phyloP scores from a whole-genome alignment of 2,113 vertebrate species.

The Bathybates hornii region DNA sequence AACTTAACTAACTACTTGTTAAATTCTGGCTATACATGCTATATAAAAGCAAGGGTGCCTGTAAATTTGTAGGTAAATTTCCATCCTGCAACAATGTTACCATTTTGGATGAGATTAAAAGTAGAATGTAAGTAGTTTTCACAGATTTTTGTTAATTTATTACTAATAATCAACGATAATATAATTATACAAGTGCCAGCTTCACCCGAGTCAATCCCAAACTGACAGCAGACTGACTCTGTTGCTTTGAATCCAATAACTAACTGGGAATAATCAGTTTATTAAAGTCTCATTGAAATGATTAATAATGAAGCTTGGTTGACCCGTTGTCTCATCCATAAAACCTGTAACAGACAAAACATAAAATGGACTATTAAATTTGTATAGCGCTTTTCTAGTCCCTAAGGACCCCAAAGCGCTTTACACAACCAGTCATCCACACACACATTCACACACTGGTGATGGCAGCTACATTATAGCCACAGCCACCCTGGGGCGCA shows the following conservation, averaged over 20 bases:
- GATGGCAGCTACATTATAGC: no score
- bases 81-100: background rate
- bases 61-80: background rate
- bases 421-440: no score
- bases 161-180: background rate
- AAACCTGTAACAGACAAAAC: background rate
- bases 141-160: background rate
- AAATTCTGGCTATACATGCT: background rate
- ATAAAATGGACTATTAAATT: background rate
- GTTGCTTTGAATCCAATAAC: background rate
- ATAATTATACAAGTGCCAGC: background rate
- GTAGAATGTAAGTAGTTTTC: background rate
- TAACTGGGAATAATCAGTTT: accelerated
- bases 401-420: no score
- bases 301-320: background rate
- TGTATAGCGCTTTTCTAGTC: no score
- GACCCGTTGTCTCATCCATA: accelerated
- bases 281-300: background rate
- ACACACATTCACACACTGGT: no score
- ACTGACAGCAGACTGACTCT: background rate
- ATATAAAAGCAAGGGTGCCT: background rate
- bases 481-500: no score
- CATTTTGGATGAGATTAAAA: background rate
- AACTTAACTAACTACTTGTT: background rate
- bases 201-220: accelerated